A percentile compares a stretch with the other conserved stretches of the same genome.
Evolutionary conservation across 2,888 invertebrate genomes (phyloP).

Genomic region (Ormyrus pomaceus): DNA sequence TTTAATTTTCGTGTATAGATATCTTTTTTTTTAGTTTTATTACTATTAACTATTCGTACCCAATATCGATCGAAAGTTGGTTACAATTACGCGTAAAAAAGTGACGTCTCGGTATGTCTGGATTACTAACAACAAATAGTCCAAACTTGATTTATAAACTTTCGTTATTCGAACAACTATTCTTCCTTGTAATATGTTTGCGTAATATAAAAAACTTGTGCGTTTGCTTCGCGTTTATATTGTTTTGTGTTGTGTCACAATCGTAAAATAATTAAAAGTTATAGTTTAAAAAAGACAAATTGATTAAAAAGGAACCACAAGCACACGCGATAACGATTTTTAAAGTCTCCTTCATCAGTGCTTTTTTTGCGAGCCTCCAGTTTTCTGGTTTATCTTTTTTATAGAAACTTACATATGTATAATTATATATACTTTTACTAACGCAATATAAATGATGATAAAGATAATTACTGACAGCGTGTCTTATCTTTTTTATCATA

Average conservation of each 20-base stretch:
- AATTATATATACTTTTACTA: constrained; percentile 11
- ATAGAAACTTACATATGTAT: constrained; percentile 16
- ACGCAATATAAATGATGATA: constrained; percentile 34
- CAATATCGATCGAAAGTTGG: constrained; percentile 33
- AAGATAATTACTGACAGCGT: constrained; percentile 11
- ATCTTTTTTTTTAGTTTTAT: constrained; percentile 30
- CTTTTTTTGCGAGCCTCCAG: constrained; percentile 56
- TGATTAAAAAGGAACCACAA: constrained; percentile 21
- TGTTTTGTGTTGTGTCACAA: constrained; percentile 18
- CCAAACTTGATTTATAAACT: constrained; percentile 21
- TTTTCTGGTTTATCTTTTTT: constrained; percentile 41
- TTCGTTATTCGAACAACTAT: constrained; percentile 27
- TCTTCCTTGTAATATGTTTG: constrained; percentile 17
- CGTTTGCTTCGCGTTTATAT: constrained; percentile 4
- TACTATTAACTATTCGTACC: constrained; percentile 37
- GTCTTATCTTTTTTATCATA: constrained; percentile 7
- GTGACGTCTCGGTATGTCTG: constrained; percentile 36
- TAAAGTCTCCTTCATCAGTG: constrained; percentile 45
- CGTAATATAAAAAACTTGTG: background rate
- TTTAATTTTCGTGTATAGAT: constrained; percentile 44
- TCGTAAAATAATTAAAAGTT: constrained; percentile 11
- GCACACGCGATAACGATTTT: constrained; percentile 22
- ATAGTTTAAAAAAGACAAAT: constrained; percentile 19
- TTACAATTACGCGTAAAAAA: constrained; percentile 45
- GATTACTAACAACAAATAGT: constrained; percentile 40